Percentiles rank a stretch among this genome's conserved stretches.
phyloP scores from a whole-genome alignment of 2,113 vertebrate genomes.

The Sorex fumeus region DNA sequence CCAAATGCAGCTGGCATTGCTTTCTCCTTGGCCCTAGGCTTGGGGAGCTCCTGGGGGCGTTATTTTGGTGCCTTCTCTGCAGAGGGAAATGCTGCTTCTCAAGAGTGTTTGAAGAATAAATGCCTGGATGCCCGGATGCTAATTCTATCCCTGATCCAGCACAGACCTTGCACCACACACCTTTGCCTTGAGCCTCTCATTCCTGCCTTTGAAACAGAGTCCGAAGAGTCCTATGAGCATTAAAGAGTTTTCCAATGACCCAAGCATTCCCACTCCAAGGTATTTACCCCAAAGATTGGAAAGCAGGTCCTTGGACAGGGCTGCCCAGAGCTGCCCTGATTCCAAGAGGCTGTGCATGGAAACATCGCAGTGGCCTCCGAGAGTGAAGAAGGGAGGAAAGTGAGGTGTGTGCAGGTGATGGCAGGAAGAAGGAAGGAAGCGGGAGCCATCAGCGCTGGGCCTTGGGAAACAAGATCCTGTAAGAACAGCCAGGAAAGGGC shows the following conservation, averaged over 20 bases:
- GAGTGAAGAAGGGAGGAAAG: not conserved
- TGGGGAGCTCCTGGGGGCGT: not conserved
- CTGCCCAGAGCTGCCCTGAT: not conserved
- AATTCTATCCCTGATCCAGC: too few relatives aligned
- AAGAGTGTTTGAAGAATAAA: not conserved
- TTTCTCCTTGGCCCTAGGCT: conserved; percentile 22
- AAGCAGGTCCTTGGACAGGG: not conserved
- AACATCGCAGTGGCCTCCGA: not conserved
- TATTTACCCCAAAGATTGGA: not conserved
- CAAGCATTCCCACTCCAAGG: not conserved
- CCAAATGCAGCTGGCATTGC: not conserved
- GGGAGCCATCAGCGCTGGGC: too few relatives aligned
- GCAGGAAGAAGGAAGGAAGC: not conserved
- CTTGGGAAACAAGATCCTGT: not conserved
- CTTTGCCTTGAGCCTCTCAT: not conserved
- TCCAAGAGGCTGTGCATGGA: too few relatives aligned
- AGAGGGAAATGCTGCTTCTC: not conserved
- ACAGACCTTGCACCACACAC: not conserved
- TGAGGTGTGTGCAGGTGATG: not conserved
- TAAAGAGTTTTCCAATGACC: not conserved
- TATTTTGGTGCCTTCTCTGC: not conserved
- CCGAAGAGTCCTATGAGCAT: not conserved
- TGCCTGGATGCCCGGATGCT: not conserved
- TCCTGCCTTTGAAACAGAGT: conserved; percentile 13
- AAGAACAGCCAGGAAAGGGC: too few relatives aligned